A percentile compares a stretch with the other conserved stretches of the same genome.
Conservation (phyloP, 2,888 invertebrate genomes). For the Syritta pipiens region DNA sequence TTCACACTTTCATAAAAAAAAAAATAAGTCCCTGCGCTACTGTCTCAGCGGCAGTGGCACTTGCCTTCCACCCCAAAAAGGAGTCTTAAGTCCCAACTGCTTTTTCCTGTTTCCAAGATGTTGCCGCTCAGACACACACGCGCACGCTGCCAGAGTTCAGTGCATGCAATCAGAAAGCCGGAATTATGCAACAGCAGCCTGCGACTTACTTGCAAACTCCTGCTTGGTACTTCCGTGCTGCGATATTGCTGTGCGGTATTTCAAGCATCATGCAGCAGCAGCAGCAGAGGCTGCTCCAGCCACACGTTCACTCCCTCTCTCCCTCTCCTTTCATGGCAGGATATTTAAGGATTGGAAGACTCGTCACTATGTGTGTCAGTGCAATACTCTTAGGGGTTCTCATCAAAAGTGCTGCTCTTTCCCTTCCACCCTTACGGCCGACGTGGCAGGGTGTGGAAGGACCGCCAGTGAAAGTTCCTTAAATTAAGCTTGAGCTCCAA, state of each 20-base stretch:
- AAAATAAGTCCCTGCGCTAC: background rate
- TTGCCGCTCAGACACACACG: too few relatives aligned
- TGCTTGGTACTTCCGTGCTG: slow-evolving; percentile 23
- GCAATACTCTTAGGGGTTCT: slow-evolving; percentile 47
- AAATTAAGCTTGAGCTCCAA: slow-evolving; percentile 31
- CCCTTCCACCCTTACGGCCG: background rate
- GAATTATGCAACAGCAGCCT: slow-evolving; percentile 60
- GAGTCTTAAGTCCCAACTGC: slow-evolving; percentile 34
- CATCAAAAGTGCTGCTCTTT: slow-evolving; percentile 33
- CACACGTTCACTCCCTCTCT: too few relatives aligned
- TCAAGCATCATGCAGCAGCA: slow-evolving; percentile 26
- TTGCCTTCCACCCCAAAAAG: background rate
- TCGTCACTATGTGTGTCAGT: slow-evolving; percentile 41
- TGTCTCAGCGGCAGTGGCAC: slow-evolving; percentile 1
- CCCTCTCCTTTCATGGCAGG: too few relatives aligned
- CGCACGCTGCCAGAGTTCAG: background rate
- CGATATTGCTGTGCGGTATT: slow-evolving; percentile 42
- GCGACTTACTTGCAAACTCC: slow-evolving; percentile 58
- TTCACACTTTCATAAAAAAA: slow-evolving; percentile 53
- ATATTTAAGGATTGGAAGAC: slow-evolving; percentile 22
- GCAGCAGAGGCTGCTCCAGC: slow-evolving; percentile 14
- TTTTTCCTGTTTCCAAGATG: slow-evolving; percentile 36
- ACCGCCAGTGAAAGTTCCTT: slow-evolving; percentile 18
- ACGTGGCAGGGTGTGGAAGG: background rate
- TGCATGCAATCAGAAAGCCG: slow-evolving; percentile 52